Conservation (phyloP, 2,888 invertebrate genomes). For the Lasius platythorax region DNA sequence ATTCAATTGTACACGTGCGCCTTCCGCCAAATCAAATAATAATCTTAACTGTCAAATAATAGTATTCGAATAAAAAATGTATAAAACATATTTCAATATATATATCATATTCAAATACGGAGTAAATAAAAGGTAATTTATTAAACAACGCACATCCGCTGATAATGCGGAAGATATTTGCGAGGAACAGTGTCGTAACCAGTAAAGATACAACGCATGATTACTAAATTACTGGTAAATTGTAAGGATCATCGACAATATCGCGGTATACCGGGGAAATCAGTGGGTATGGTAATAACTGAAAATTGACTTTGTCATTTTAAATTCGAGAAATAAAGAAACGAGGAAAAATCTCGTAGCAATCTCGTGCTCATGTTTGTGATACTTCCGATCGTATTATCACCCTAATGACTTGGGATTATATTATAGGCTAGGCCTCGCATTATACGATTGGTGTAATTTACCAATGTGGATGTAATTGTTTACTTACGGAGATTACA, state of each 20-base stretch:
- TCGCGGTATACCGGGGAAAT: neutral
- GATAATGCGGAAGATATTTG: conserved; percentile 17
- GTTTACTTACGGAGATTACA: conserved; percentile 24
- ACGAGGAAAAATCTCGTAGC: neutral
- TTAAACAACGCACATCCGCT: conserved; percentile 4
- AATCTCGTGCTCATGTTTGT: neutral
- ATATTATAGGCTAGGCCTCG: conserved; percentile 8
- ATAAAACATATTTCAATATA: neutral
- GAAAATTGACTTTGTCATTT: conserved; percentile 23
- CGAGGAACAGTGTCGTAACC: conserved; percentile 29
- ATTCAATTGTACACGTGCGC: neutral
- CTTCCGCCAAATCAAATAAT: neutral
- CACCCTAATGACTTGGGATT: conserved; percentile 31
- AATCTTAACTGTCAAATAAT: neutral
- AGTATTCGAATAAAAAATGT: neutral
- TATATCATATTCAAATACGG: neutral
- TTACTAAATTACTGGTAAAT: conserved; percentile 31
- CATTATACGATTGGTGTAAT: conserved; percentile 1
- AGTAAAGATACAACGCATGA: conserved; percentile 22
- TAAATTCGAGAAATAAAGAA: neutral
- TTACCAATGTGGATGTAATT: conserved; percentile 28
- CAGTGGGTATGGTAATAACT: conserved; percentile 32
- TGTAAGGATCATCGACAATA: conserved; percentile 27
- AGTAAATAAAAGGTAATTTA: neutral
- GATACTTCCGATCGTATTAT: conserved; percentile 39